A percentile compares a stretch with the other conserved stretches of the same genome.
These are phyloP conservation scores for Stylophora pistillata DNA, from an alignment of 64 coral and sea anemone species.

Conservation along the genomic window DNA sequence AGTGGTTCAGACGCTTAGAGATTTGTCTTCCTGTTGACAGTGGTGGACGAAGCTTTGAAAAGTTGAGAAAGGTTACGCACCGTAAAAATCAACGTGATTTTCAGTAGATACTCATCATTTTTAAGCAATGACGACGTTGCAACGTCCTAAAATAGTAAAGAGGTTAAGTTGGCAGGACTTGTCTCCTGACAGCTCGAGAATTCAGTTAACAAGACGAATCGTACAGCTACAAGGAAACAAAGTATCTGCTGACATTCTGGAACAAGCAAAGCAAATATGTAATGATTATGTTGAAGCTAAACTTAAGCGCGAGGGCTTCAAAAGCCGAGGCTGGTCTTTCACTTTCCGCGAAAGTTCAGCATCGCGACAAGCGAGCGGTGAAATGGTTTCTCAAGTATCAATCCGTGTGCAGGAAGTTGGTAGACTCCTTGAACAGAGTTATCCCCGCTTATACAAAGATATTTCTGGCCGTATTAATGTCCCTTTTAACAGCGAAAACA, in stretches of 20 bases:
- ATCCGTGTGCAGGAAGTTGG: slow-evolving; percentile 80
- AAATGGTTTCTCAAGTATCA: slow-evolving; percentile 49
- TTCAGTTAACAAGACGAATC: slow-evolving; percentile 77
- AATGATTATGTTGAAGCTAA: slow-evolving; percentile 78
- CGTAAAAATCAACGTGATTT: neutral
- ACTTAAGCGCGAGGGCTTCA: slow-evolving; percentile 71
- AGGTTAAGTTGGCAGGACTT: slow-evolving; percentile 88
- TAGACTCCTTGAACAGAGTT: slow-evolving; percentile 71
- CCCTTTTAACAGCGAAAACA: slow-evolving; percentile 75
- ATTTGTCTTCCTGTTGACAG: neutral
- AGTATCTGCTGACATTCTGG: slow-evolving; percentile 64
- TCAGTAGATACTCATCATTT: neutral
- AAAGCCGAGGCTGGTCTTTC: slow-evolving; percentile 28
- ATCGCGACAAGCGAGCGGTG: slow-evolving; percentile 1
- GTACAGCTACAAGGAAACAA: slow-evolving; percentile 83
- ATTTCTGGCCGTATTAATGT: slow-evolving; percentile 78
- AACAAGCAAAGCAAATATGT: slow-evolving; percentile 77
- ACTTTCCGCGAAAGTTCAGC: slow-evolving; percentile 28
- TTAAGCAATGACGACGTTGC: slow-evolving; percentile 64
- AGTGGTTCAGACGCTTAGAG: neutral
- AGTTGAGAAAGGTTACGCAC: neutral
- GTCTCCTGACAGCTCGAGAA: slow-evolving; percentile 61
- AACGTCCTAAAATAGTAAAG: slow-evolving; percentile 71
- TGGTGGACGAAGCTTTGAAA: neutral
- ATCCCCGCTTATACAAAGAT: slow-evolving; percentile 74